A percentile compares a stretch with the other conserved stretches of the same genome.
Conservation (phyloP, 2,888 invertebrate species). For the Megamerina dolium region DNA sequence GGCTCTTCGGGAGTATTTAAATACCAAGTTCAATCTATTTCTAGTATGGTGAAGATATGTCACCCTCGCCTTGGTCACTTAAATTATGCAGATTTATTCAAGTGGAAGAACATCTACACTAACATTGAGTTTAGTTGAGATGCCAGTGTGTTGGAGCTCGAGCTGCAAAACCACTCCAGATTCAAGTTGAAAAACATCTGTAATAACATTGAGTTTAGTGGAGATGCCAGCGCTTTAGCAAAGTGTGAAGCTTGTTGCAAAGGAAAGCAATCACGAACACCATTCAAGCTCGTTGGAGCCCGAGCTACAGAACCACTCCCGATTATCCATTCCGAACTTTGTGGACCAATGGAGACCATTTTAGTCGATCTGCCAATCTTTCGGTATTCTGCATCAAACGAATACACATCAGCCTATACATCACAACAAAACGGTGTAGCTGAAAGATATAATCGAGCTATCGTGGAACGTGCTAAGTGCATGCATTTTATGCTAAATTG, state of each 20-base stretch:
- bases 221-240: background rate
- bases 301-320: background rate
- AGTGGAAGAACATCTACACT: background rate
- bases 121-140: too few relatives aligned
- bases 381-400: constrained; percentile 30
- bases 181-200: too few relatives aligned
- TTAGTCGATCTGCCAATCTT: background rate
- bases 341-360: background rate
- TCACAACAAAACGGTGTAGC: constrained; percentile 35
- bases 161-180: too few relatives aligned
- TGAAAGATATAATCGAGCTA: constrained; percentile 27
- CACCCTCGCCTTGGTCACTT: constrained; percentile 21
- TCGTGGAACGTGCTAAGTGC: constrained; percentile 25
- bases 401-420: constrained; percentile 28
- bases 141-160: too few relatives aligned
- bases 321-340: background rate
- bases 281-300: constrained; percentile 17
- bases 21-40: background rate
- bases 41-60: constrained; percentile 12
- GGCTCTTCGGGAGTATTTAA: background rate
- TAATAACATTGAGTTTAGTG: constrained; percentile 5
- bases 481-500: constrained; percentile 24
- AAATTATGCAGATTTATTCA: constrained; percentile 10
- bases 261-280: constrained; percentile 20
- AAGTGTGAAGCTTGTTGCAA: background rate